These are phyloP conservation scores for Rhodeus uyekii DNA, from an alignment of 2,797 vertebrate genomes.

Conservation along the genomic window DNA sequence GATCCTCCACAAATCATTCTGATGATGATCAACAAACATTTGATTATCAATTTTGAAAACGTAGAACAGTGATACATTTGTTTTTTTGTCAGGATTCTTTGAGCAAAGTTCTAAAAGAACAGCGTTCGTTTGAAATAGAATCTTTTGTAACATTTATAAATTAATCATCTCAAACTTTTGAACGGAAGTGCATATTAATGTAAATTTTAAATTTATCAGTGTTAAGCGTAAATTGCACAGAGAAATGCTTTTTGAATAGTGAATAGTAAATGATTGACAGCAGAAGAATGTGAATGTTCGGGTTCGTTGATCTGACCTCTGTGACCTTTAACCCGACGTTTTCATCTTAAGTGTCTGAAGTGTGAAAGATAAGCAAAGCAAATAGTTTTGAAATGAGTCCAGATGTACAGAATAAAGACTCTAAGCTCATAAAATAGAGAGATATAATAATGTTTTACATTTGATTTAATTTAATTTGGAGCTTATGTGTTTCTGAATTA, in stretches of 20 bases:
- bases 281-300: neutral
- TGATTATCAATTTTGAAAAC: neutral
- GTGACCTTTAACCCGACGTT: neutral
- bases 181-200: neutral
- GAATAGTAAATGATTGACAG: neutral
- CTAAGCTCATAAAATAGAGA: neutral
- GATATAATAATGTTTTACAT: neutral
- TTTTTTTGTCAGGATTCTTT: neutral
- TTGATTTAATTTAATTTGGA: no score
- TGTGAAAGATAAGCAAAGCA: neutral
- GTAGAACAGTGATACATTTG: accelerated
- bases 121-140: neutral
- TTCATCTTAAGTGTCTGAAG: neutral
- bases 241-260: neutral
- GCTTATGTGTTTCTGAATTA: neutral
- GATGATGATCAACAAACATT: neutral
- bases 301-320: neutral
- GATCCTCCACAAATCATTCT: neutral
- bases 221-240: neutral
- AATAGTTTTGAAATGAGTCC: slow-evolving; percentile 1
- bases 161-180: neutral
- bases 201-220: neutral
- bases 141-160: neutral
- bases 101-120: neutral
- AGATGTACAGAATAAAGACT: neutral